These are phyloP conservation scores for Psix sp. DNA, from an alignment of 1,140 invertebrate genomes.

Conservation along the genomic window DNA sequence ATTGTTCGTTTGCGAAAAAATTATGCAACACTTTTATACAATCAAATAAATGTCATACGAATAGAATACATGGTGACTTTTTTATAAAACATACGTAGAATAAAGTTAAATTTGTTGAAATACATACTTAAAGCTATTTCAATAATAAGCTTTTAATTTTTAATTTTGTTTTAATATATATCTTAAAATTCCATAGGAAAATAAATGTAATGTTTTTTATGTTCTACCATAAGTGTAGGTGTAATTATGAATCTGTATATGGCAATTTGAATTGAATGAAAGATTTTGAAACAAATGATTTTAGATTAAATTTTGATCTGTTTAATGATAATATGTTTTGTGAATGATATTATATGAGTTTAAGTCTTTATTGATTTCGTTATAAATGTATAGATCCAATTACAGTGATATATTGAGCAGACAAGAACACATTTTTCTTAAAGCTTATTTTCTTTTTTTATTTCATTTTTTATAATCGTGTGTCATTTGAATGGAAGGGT, in stretches of 20 bases:
- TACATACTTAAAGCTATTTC: too few relatives aligned
- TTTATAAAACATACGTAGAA: too few relatives aligned
- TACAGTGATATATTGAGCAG: conserved; percentile 42
- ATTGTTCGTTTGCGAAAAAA: conserved; percentile 37
- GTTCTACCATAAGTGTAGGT: not conserved
- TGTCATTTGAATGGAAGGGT: conserved; percentile 47
- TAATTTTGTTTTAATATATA: too few relatives aligned
- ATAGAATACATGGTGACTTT: not conserved
- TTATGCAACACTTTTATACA: conserved; percentile 32
- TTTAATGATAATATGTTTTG: conserved; percentile 25
- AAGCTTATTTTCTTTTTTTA: conserved; percentile 5
- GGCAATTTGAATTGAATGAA: conserved; percentile 6
- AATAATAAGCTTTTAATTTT: too few relatives aligned
- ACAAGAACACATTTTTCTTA: conserved; percentile 36
- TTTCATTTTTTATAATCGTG: conserved; percentile 40
- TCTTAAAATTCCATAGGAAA: too few relatives aligned
- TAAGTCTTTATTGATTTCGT: conserved; percentile 44
- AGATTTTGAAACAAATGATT: conserved; percentile 8
- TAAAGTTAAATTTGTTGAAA: too few relatives aligned
- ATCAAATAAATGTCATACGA: conserved; percentile 39
- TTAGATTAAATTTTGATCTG: conserved; percentile 30
- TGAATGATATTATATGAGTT: conserved; percentile 29
- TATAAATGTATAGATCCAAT: conserved; percentile 49
- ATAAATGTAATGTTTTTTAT: too few relatives aligned
- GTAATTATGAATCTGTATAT: not conserved